Conservation (phyloP, 1,140 invertebrate species). For the Drosophila asahinai region DNA sequence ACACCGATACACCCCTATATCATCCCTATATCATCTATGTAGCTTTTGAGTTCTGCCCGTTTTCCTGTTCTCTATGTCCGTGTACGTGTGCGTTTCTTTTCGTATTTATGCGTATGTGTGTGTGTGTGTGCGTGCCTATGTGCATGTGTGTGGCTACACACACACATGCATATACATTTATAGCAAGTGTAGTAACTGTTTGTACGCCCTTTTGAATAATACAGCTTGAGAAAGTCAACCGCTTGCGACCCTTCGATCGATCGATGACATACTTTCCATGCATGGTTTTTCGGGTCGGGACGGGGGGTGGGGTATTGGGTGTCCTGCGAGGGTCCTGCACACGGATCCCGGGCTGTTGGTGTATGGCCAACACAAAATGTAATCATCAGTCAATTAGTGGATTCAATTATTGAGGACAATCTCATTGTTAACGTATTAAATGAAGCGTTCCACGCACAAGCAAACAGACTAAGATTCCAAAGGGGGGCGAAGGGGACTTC, state of each 20-base stretch:
- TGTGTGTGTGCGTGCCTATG: conserved; percentile 30
- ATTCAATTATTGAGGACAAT: conserved; percentile 84
- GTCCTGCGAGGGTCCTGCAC: not conserved
- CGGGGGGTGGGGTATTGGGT: not conserved
- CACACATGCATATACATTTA: conserved; percentile 13
- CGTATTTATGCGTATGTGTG: conserved; percentile 37
- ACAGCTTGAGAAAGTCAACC: conserved; percentile 79
- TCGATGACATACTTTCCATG: conserved; percentile 75
- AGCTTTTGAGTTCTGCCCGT: conserved; percentile 62
- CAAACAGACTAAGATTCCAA: conserved; percentile 59
- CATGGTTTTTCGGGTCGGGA: conserved; percentile 24
- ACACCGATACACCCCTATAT: not conserved
- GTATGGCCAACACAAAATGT: conserved; percentile 78
- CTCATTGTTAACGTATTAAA: conserved; percentile 84
- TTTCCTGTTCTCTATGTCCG: conserved; percentile 54
- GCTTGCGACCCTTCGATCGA: conserved; percentile 58
- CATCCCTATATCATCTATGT: conserved; percentile 39
- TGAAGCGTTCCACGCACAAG: conserved; percentile 79
- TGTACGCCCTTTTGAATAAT: conserved; percentile 66
- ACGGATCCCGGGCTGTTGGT: conserved; percentile 47
- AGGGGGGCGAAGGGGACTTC: conserved; percentile 4
- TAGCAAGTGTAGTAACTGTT: conserved; percentile 40
- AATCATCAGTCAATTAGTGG: conserved; percentile 84
- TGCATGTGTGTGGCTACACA: conserved; percentile 26
- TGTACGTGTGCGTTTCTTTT: conserved; percentile 36